Percentiles rank a stretch among this genome's conserved stretches.
These are phyloP conservation scores for Orientallactaga bullata DNA, from an alignment of 2,113 vertebrate species.

Conservation along the genomic window DNA sequence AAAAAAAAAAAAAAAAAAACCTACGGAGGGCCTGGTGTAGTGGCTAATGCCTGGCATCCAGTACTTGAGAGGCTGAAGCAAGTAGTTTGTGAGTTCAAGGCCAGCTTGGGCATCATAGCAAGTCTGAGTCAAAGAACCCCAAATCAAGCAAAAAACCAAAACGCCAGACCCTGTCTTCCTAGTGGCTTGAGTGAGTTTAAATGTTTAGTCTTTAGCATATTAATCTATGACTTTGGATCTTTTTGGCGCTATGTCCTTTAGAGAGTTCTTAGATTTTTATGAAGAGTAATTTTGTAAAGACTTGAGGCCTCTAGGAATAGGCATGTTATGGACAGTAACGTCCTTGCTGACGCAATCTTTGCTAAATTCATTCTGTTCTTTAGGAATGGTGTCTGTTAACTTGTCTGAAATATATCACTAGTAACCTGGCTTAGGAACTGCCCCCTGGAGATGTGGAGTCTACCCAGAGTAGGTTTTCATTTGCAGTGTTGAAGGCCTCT, in stretches of 20 bases:
- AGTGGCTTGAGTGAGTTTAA: not conserved
- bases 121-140: not conserved
- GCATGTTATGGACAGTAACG: not conserved
- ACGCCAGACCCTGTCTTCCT: not conserved
- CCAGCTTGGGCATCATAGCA: not conserved
- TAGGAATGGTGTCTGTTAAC: not conserved
- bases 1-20: no score
- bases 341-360: not conserved
- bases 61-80: not conserved
- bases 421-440: not conserved
- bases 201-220: not conserved
- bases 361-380: not conserved
- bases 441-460: not conserved
- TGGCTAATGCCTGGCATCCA: no score
- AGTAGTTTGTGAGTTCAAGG: not conserved
- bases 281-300: not conserved
- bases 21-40: not conserved
- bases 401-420: not conserved
- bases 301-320: not conserved
- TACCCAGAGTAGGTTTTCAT: not conserved
- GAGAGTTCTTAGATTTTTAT: not conserved
- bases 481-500: not conserved
- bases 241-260: not conserved
- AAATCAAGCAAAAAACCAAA: not conserved
- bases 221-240: no score